Base-by-base conservation (phyloP, 2,113 vertebrate genomes). In the Nestor notabilis region DNA sequence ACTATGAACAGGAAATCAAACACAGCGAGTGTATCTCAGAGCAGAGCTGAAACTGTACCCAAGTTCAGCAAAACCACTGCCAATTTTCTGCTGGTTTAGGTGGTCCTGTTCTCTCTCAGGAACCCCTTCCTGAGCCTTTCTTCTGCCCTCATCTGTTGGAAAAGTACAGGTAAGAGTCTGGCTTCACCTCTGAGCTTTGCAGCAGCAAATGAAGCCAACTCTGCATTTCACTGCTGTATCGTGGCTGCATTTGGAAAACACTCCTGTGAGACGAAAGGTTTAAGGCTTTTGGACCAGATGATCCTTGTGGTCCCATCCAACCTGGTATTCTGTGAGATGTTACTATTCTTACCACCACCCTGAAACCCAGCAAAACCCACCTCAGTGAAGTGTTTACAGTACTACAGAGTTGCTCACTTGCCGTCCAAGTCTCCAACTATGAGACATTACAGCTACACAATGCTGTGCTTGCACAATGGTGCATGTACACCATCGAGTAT, bases 401-500 rank as follows among this genome's bases (percentile, higher is more conserved):
- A 33, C 6, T 53, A 27, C 0, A 50, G 60, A 76, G 24, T 11
- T n/a, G 63, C 46, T 66, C 58, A 12, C n/a, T 43, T 53, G 28
- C 44, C 49, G 61, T 91, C 43, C 17, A 61, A 58, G 65, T 33
- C 44, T 0, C 7, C 49, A 28, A 39, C 8, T 17, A 33, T 0
- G 2, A 58, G 39, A 37, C 13, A 20, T 13, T 49, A 8, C 1
- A 33, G 49, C 16, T 14, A 21, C 17, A 44, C 41, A 41, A 2
- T 0, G 17, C 29, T 55, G 21, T 13, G 9, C 3, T 20, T 35
- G 33, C 35, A 58, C 21, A 23, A 35, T 24, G 33, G 14, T 35
- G 56, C 56, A 41, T 2, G 0, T 11, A 44, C 18, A 31, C 14
- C 17, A 65, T 1, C 16, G 15, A 9, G 0, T 0, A 39, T 28